Conservation (phyloP, 2,888 invertebrate species). For the Microchrysa polita region DNA sequence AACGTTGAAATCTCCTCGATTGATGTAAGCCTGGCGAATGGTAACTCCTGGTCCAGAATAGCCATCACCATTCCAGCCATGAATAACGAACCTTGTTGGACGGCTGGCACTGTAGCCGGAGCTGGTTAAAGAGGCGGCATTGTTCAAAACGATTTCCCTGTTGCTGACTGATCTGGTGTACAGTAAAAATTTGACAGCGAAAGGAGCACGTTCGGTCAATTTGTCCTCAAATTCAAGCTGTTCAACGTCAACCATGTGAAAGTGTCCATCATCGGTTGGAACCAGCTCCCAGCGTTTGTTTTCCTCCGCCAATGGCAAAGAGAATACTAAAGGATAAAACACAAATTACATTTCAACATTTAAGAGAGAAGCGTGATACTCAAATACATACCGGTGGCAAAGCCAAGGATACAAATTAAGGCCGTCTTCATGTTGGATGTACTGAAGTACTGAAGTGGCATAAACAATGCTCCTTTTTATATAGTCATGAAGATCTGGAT, state of each 20-base stretch:
- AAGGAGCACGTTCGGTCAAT: not conserved
- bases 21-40: slow-evolving; percentile 24
- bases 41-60: not conserved
- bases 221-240: not conserved
- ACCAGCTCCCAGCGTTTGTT: slow-evolving; percentile 13
- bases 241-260: slow-evolving; percentile 2
- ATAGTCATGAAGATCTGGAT: not conserved
- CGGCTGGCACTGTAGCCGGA: slow-evolving; percentile 53
- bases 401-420: not conserved
- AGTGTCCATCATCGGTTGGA: slow-evolving; percentile 16
- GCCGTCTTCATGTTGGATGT: not conserved
- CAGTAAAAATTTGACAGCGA: slow-evolving; percentile 51
- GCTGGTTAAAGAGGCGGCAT: slow-evolving; percentile 48
- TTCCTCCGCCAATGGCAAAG: slow-evolving; percentile 15
- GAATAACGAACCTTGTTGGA: slow-evolving; percentile 50
- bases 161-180: slow-evolving; percentile 56
- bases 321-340: not conserved
- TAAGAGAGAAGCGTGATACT: not conserved
- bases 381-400: slow-evolving; percentile 5
- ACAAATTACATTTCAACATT: not conserved
- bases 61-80: slow-evolving; percentile 28
- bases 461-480: not conserved
- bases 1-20: slow-evolving; percentile 38
- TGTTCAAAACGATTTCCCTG: slow-evolving; percentile 48
- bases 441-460: not conserved